These are phyloP conservation scores for Epiblema foenella DNA, from an alignment of 2,888 invertebrate species.

Conservation along the genomic window DNA sequence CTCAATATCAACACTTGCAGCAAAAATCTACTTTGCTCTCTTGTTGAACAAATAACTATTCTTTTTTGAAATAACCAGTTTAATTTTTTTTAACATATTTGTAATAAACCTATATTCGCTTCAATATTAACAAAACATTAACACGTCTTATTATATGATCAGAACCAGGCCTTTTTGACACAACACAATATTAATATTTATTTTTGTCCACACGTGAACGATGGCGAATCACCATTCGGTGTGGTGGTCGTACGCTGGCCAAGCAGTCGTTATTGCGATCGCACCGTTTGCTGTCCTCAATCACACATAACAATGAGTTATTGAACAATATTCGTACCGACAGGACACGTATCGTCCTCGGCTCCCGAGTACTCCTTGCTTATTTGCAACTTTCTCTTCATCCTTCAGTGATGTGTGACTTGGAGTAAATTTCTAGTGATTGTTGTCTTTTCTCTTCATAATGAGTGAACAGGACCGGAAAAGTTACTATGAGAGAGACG, in stretches of 20 bases:
- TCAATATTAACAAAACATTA: not conserved
- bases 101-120: not conserved
- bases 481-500: conserved; percentile 69
- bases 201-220: conserved; percentile 69
- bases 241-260: conserved; percentile 65
- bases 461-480: conserved; percentile 78
- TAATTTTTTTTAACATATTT: too few species aligned
- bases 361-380: conserved; percentile 44
- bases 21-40: too few species aligned
- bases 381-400: conserved; percentile 3
- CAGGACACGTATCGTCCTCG: conserved; percentile 55
- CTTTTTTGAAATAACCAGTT: too few species aligned
- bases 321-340: conserved; percentile 65
- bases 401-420: conserved; percentile 51
- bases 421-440: conserved; percentile 17
- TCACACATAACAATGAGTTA: conserved; percentile 71
- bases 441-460: conserved; percentile 51
- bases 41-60: too few species aligned
- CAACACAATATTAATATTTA: conserved; percentile 66
- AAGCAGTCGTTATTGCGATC: conserved; percentile 73
- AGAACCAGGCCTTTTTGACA: not conserved
- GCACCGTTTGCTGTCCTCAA: conserved; percentile 80
- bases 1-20: too few species aligned
- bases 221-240: conserved; percentile 68
- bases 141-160: not conserved